These are phyloP conservation scores for Drosophila kohkoa DNA, from an alignment of 1,140 invertebrate species.

Conservation along the genomic window DNA sequence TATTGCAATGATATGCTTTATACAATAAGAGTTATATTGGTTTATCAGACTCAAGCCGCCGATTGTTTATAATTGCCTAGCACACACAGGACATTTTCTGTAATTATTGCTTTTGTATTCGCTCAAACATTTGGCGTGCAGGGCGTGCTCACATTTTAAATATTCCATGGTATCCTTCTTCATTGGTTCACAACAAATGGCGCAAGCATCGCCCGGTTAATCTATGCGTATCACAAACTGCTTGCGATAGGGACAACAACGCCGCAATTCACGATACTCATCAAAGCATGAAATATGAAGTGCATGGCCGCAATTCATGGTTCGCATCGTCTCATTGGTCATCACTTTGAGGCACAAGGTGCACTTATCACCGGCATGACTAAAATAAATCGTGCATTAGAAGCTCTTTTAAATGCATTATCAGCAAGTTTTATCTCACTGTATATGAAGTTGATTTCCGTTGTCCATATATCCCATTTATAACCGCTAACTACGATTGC, in stretches of 20 bases:
- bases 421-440: background rate
- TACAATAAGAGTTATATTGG: no score
- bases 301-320: constrained; percentile 58
- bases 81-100: constrained; percentile 43
- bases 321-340: constrained; percentile 10
- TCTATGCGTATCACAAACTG: background rate
- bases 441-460: background rate
- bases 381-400: constrained; percentile 8
- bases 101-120: background rate
- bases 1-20: no score
- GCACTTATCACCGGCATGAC: constrained; percentile 54
- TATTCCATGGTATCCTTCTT: constrained; percentile 1
- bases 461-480: background rate
- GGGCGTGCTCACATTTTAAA: constrained; percentile 50
- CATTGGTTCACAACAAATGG: constrained; percentile 47
- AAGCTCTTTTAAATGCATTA: background rate
- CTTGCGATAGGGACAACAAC: constrained; percentile 52
- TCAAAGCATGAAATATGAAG: constrained; percentile 49
- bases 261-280: background rate
- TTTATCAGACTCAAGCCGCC: no score
- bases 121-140: constrained; percentile 30
- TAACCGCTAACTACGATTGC: background rate
- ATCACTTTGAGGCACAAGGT: constrained; percentile 23
- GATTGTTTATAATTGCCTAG: background rate
- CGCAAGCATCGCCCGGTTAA: constrained; percentile 39